Conservation (phyloP, 2,113 vertebrate genomes). For the Grallaria varia region DNA sequence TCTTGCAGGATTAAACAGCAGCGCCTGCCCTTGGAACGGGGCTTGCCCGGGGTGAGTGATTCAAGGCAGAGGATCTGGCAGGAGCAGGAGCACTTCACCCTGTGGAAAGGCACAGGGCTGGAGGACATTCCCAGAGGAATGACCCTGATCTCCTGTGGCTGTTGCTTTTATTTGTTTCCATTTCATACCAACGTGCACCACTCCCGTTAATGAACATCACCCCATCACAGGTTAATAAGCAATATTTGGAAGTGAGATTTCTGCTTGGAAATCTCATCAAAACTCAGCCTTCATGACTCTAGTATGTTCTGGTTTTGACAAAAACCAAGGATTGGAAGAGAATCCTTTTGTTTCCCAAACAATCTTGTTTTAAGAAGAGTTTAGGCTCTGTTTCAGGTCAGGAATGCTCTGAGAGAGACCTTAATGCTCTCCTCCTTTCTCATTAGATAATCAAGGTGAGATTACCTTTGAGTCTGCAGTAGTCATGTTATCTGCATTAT, state of each 20-base stretch:
- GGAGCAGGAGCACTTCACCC: neutral
- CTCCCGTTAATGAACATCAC: neutral
- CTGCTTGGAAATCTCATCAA: neutral
- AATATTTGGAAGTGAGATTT: neutral
- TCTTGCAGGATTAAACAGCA: neutral
- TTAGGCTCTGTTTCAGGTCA: neutral
- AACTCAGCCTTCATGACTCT: neutral
- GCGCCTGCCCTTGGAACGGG: neutral
- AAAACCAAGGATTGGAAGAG: neutral
- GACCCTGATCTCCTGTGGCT: neutral
- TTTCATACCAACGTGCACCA: neutral
- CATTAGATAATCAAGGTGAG: neutral
- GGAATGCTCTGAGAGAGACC: neutral
- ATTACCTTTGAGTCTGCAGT: neutral
- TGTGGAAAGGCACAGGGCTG: fast-evolving
- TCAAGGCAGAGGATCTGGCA: neutral
- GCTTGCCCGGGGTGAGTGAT: neutral
- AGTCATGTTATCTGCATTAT: fast-evolving
- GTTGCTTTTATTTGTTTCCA: neutral
- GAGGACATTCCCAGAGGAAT: neutral
- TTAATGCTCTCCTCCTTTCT: neutral
- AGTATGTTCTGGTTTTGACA: neutral
- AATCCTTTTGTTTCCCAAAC: neutral
- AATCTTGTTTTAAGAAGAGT: neutral
- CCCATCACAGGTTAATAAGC: neutral